phyloP scores from a whole-genome alignment of 2,113 vertebrate genomes.

The Sylvilagus bachmani region DNA sequence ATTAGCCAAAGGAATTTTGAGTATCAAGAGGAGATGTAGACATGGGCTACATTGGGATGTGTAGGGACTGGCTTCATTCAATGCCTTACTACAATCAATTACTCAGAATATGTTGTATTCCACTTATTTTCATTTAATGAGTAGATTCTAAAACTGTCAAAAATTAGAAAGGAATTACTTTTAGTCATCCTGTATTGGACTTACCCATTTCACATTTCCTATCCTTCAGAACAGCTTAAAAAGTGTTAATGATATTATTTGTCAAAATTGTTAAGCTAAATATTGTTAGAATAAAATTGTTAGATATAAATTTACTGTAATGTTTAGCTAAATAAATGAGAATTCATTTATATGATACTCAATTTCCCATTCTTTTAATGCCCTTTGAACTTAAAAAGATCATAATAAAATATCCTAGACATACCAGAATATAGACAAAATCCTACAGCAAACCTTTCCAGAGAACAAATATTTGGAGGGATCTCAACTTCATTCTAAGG shows the following conservation, averaged over 20 bases:
- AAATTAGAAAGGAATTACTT: slow-evolving; percentile 18
- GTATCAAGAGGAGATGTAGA: not conserved
- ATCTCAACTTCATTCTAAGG: not conserved
- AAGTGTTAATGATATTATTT: not conserved
- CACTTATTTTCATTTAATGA: not conserved
- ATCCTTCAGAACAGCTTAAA: not conserved
- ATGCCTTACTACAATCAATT: not conserved
- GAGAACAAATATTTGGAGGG: not conserved
- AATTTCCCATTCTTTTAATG: slow-evolving; percentile 8
- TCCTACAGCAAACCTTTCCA: slow-evolving; percentile 35
- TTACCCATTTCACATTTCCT: not conserved
- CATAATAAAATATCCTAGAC: slow-evolving; percentile 18
- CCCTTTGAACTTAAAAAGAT: slow-evolving; percentile 23
- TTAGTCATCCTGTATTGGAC: not conserved
- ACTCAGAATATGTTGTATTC: not conserved
- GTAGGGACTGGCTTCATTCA: not conserved
- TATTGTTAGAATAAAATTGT: not conserved
- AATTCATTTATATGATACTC: not conserved
- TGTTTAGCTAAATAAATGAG: slow-evolving; percentile 36
- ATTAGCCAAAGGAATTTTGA: not conserved
- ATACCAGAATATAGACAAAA: not conserved
- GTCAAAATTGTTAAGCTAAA: slow-evolving; percentile 20
- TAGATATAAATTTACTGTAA: slow-evolving; percentile 16
- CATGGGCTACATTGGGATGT: not conserved
- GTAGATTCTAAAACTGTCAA: not conserved